These are phyloP conservation scores for Mionectes macconnelli DNA, from an alignment of 2,113 vertebrate genomes.

Conservation along the genomic window DNA sequence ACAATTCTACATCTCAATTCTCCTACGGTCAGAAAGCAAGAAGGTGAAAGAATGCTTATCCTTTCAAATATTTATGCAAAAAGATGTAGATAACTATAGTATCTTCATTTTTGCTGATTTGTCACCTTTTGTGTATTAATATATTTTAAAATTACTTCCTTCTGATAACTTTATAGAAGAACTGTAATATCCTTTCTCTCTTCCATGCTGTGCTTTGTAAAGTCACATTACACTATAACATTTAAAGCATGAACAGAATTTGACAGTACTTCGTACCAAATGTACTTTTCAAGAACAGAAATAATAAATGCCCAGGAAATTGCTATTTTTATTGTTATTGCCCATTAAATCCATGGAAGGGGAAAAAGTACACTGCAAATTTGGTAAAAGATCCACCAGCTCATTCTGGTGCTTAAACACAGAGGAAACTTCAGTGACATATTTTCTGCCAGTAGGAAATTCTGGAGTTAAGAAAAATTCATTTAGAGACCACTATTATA, in stretches of 20 bases:
- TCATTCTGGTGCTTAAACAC: background rate
- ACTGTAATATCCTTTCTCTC: background rate
- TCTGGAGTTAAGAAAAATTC: background rate
- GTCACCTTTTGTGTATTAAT: background rate
- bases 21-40: background rate
- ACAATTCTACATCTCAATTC: background rate
- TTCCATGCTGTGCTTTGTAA: background rate
- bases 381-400: background rate
- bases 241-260: background rate
- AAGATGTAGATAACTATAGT: background rate
- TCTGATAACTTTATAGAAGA: background rate
- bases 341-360: background rate
- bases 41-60: background rate
- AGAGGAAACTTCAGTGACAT: background rate
- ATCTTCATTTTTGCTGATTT: background rate
- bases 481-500: background rate
- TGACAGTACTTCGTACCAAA: background rate
- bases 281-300: constrained; percentile 7
- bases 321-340: background rate
- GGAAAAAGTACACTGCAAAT: background rate
- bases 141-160: background rate
- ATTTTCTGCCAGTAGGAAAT: background rate
- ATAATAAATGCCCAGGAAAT: background rate
- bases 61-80: background rate
- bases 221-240: background rate